Evolutionary conservation across 1,140 invertebrate genomes (phyloP).

Genomic region (Pogonomyrmex barbatus): DNA sequence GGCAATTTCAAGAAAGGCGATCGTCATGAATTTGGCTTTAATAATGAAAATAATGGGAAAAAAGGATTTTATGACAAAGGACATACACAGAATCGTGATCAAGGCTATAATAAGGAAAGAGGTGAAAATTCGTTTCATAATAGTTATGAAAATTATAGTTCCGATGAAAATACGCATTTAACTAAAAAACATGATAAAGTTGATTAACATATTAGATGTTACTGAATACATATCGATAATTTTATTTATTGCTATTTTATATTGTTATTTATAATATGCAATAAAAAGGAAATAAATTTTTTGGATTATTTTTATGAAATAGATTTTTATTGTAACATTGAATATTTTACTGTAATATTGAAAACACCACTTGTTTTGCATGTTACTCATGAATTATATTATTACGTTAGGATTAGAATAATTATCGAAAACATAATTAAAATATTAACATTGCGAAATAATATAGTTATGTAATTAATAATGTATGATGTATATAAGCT

Average conservation of each 20-base stretch:
- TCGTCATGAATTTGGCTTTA: conserved; percentile 85
- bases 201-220: conserved; percentile 48
- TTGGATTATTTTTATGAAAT: conserved; percentile 24
- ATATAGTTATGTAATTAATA: background rate
- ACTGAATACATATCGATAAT: background rate
- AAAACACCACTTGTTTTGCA: background rate
- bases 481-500: background rate
- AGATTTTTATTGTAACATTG: background rate
- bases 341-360: background rate
- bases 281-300: conserved; percentile 59
- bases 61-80: conserved; percentile 85
- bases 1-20: conserved; percentile 86
- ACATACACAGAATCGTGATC: conserved; percentile 80
- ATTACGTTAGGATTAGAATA: background rate
- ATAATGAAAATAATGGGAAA: conserved; percentile 83
- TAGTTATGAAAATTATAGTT: conserved; percentile 82
- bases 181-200: conserved; percentile 81
- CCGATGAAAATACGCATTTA: conserved; percentile 79
- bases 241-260: background rate
- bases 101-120: conserved; percentile 83
- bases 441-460: background rate
- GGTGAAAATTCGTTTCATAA: conserved; percentile 81
- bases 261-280: background rate
- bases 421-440: background rate
- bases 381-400: background rate